Evolutionary conservation across 2,888 invertebrate species (phyloP).

Genomic region (Nemoura dubitans): DNA sequence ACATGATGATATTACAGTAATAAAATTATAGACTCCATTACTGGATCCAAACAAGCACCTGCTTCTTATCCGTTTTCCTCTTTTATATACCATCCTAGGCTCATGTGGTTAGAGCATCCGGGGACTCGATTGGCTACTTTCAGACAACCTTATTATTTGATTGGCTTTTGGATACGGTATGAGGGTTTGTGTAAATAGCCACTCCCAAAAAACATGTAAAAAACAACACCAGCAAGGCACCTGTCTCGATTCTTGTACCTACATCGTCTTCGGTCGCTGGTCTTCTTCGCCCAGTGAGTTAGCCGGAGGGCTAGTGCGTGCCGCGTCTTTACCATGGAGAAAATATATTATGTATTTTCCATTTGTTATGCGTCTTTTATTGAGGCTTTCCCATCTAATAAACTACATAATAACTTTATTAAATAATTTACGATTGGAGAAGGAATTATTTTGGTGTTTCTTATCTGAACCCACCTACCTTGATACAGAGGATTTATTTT

Average conservation of each 20-base stretch:
- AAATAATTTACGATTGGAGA: neutral
- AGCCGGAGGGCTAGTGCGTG: neutral
- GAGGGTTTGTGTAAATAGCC: slow-evolving; percentile 45
- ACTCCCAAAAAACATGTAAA: slow-evolving; percentile 34
- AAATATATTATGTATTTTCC: neutral
- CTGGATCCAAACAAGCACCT: neutral
- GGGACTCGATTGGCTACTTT: slow-evolving; percentile 30
- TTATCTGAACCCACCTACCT: neutral
- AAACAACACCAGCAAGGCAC: slow-evolving; percentile 19
- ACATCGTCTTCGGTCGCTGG: too few species aligned
- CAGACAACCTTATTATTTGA: slow-evolving; percentile 38
- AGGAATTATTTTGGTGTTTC: neutral
- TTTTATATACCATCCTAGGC: neutral
- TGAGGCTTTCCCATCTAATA: neutral
- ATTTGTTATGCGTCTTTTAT: neutral
- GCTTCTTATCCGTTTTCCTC: neutral
- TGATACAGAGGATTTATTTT: too few species aligned
- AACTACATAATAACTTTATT: neutral
- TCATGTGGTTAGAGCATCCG: neutral
- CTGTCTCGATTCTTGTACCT: neutral
- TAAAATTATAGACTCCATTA: neutral
- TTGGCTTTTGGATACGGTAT: slow-evolving; percentile 43
- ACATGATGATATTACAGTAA: neutral
- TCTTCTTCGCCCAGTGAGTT: neutral
- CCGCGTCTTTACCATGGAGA: neutral